These are phyloP conservation scores for Typhlichthys eigenmanni DNA, from an alignment of 2,797 vertebrate genomes.

Conservation along the genomic window DNA sequence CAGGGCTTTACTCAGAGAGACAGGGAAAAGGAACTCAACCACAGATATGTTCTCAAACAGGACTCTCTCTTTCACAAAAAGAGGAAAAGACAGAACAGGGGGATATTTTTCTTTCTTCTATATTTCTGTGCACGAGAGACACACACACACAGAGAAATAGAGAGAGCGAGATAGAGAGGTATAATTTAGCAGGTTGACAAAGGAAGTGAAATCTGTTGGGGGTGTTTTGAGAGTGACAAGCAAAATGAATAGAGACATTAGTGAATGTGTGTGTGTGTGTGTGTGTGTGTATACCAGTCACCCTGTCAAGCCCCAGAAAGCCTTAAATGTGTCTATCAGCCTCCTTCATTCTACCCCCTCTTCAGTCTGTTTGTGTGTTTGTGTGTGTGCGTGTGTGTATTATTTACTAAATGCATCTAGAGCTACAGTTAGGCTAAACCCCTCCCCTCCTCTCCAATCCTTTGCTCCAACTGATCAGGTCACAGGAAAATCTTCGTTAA, in stretches of 20 bases:
- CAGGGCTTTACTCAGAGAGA: too few relatives aligned
- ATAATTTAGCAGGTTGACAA: slow-evolving; percentile 84
- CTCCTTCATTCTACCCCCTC: slow-evolving; percentile 15
- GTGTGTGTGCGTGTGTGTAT: too few relatives aligned
- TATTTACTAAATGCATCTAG: too few relatives aligned
- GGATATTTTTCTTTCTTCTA: not conserved
- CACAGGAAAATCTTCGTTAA: slow-evolving; percentile 2
- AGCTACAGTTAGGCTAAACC: too few relatives aligned
- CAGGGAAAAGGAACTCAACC: too few relatives aligned
- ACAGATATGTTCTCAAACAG: not conserved
- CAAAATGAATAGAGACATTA: slow-evolving; percentile 89
- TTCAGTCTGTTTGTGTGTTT: too few relatives aligned
- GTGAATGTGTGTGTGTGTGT: slow-evolving; percentile 34
- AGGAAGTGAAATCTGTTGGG: slow-evolving; percentile 87
- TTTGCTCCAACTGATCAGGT: not conserved
- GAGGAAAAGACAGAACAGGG: not conserved
- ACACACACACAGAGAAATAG: slow-evolving; percentile 5
- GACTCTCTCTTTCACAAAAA: not conserved
- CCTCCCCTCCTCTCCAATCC: too few relatives aligned
- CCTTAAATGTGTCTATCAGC: slow-evolving; percentile 52
- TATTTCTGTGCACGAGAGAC: not conserved
- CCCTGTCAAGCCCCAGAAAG: slow-evolving; percentile 62
- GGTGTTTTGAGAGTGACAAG: slow-evolving; percentile 86
- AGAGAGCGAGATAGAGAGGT: slow-evolving; percentile 46
- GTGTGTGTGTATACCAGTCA: slow-evolving; percentile 55